Percentiles rank a stretch among this genome's conserved stretches.
phyloP scores from a whole-genome alignment of 2,113 vertebrate genomes.

The Nannobrachium achirus region DNA sequence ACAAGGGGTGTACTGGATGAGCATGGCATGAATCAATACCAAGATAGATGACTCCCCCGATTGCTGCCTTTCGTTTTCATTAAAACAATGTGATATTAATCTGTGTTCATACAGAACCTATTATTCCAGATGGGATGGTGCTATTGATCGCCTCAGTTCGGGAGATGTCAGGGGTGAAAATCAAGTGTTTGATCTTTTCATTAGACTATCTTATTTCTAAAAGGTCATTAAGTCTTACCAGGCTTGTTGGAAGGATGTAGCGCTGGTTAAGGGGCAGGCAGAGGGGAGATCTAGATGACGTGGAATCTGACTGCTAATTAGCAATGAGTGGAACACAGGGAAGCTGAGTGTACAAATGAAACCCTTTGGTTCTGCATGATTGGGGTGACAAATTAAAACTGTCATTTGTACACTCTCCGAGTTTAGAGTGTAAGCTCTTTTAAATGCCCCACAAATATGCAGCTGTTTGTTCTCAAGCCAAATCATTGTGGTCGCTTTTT shows the following conservation, averaged over 20 bases:
- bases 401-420: no score
- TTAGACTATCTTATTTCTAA: constrained; percentile 45
- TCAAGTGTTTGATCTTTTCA: constrained; percentile 64
- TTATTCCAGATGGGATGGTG: constrained; percentile 41
- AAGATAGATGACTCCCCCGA: constrained; percentile 43
- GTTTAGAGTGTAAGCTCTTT: no score
- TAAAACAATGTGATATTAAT: constrained; percentile 67
- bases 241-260: constrained; percentile 21
- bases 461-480: not conserved
- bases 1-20: constrained; percentile 23
- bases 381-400: no score
- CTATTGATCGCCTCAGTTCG: constrained; percentile 47
- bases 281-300: not conserved
- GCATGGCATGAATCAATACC: constrained; percentile 45
- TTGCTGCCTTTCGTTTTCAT: constrained; percentile 57
- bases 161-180: constrained; percentile 43
- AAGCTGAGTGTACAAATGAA: no score
- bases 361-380: no score
- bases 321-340: not conserved
- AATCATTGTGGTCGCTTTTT: not conserved
- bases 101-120: constrained; percentile 47
- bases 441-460: no score
- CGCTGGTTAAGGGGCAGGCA: not conserved
- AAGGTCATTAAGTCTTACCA: constrained; percentile 39
- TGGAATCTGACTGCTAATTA: constrained; percentile 11